Evolutionary conservation across 2,113 vertebrate genomes (phyloP).

Genomic region (Lampris incognitus): DNA sequence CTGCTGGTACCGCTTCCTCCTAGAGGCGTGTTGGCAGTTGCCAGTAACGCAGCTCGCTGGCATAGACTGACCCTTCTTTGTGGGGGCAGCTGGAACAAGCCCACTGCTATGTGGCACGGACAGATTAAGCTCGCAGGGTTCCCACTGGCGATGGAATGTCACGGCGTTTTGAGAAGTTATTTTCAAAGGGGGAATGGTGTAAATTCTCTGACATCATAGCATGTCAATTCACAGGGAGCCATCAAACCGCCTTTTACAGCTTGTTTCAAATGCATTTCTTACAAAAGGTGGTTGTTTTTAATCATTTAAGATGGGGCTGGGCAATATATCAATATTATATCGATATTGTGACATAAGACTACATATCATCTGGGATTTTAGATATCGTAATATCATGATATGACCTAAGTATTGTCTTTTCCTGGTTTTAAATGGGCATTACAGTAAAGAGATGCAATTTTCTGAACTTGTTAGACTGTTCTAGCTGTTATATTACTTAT

Average conservation of each 20-base stretch:
- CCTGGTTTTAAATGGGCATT: too few relatives aligned
- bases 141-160: constrained; percentile 22
- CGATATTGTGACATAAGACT: too few relatives aligned
- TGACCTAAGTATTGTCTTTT: too few relatives aligned
- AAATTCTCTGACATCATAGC: not conserved
- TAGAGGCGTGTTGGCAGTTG: constrained; percentile 20
- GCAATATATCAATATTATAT: too few relatives aligned
- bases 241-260: not conserved
- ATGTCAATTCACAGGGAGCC: not conserved
- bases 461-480: too few relatives aligned
- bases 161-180: constrained; percentile 3
- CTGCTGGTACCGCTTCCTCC: constrained; percentile 21
- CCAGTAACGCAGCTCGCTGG: constrained; percentile 33
- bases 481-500: too few relatives aligned
- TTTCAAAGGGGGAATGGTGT: not conserved
- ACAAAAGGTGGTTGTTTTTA: not conserved
- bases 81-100: constrained; percentile 37
- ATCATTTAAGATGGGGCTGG: too few relatives aligned
- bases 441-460: too few relatives aligned
- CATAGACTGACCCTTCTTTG: constrained; percentile 46
- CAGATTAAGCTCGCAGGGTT: constrained; percentile 9
- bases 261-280: not conserved
- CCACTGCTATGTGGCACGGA: constrained; percentile 16
- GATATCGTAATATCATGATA: too few relatives aligned
- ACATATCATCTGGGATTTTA: too few relatives aligned